phyloP scores from a whole-genome alignment of 2,113 vertebrate species.

The Periophthalmodon schlosseri region DNA sequence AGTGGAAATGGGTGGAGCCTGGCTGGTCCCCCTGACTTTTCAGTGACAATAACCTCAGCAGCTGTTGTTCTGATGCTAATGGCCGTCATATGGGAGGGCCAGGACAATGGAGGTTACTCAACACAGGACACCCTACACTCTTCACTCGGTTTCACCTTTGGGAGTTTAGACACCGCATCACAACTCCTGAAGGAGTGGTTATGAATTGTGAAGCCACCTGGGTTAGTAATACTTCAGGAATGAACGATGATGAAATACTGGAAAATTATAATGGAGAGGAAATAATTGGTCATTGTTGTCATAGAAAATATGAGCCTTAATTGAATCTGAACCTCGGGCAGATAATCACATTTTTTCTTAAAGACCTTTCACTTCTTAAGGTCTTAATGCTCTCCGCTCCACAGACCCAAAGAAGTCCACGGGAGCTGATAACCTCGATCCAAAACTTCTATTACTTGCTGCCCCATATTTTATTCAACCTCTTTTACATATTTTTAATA shows the following conservation, averaged over 20 bases:
- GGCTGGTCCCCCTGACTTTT: constrained; percentile 34
- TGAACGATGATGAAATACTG: constrained; percentile 11
- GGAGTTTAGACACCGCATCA: constrained; percentile 26
- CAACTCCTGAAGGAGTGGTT: constrained; percentile 54
- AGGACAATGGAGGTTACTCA: constrained; percentile 43
- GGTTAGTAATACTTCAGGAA: neutral
- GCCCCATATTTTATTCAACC: too few species aligned
- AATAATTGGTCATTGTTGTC: neutral
- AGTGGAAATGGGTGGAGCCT: constrained; percentile 57
- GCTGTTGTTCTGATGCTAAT: constrained; percentile 48
- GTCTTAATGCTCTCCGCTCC: too few species aligned
- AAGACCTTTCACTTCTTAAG: too few species aligned
- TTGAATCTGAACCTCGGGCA: too few species aligned
- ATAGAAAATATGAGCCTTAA: neutral
- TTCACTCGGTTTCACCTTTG: constrained; percentile 36
- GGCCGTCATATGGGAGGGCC: constrained; percentile 19
- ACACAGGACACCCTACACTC: constrained; percentile 40
- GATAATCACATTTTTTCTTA: too few species aligned
- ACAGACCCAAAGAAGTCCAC: too few species aligned
- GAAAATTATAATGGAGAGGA: neutral
- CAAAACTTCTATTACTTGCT: too few species aligned
- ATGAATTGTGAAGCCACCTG: constrained; percentile 25
- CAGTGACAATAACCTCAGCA: constrained; percentile 37
- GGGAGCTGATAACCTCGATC: too few species aligned
- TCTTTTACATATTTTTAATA: too few species aligned